Evolutionary conservation across 2,113 vertebrate genomes (phyloP).

Genomic region (Corythoichthys intestinalis): DNA sequence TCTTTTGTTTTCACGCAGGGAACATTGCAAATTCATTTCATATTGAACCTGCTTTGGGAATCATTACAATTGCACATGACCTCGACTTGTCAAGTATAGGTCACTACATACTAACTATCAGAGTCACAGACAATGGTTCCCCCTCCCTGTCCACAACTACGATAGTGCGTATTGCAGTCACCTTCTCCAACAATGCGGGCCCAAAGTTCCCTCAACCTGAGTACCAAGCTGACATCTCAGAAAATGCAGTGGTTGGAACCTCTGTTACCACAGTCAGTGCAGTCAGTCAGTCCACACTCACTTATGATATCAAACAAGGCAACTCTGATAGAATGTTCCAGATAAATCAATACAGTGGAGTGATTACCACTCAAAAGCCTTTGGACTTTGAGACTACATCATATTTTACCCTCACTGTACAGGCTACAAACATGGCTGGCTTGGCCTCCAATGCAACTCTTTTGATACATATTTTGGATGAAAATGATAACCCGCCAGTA

Average conservation of each 20-base stretch:
- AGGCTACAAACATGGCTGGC: slow-evolving; percentile 94
- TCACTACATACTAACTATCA: slow-evolving; percentile 89
- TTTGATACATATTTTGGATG: slow-evolving; percentile 84
- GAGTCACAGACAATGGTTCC: slow-evolving; percentile 84
- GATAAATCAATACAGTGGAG: slow-evolving; percentile 94
- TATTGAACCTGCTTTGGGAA: slow-evolving; percentile 90
- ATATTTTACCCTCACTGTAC: slow-evolving; percentile 81
- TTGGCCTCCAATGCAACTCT: slow-evolving; percentile 87
- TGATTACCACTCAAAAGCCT: slow-evolving; percentile 81
- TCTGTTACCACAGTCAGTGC: slow-evolving; percentile 85
- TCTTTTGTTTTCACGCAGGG: slow-evolving; percentile 69
- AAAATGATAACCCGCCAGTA: slow-evolving; percentile 90
- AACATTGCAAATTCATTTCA: slow-evolving; percentile 88
- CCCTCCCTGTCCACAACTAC: slow-evolving; percentile 85
- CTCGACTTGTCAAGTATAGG: slow-evolving; percentile 84
- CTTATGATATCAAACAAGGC: slow-evolving; percentile 88
- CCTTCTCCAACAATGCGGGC: slow-evolving; percentile 87
- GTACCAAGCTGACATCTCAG: slow-evolving; percentile 88
- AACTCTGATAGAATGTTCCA: slow-evolving; percentile 79
- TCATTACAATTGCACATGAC: slow-evolving; percentile 84
- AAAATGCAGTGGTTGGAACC: slow-evolving; percentile 84
- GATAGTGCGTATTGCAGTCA: slow-evolving; percentile 85
- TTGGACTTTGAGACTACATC: slow-evolving; percentile 83
- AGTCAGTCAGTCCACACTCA: slow-evolving; percentile 87
- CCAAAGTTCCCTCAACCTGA: slow-evolving; percentile 89